phyloP scores from a whole-genome alignment of 2,113 vertebrate genomes.

The Oophaga pumilio region DNA sequence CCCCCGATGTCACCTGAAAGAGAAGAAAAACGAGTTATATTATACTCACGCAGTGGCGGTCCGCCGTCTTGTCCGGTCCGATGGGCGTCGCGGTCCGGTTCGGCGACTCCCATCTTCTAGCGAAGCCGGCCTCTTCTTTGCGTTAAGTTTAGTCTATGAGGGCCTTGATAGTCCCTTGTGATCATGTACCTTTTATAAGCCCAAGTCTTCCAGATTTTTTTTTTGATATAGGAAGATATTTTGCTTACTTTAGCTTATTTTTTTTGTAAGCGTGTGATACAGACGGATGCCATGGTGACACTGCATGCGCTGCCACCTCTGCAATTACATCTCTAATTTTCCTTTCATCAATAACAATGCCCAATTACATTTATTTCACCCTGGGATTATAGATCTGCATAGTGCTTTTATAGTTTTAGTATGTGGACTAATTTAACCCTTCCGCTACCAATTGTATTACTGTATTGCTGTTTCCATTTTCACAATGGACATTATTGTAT shows the following conservation, averaged over 20 bases:
- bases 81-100: no score
- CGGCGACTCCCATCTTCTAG: no score
- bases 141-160: no score
- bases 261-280: slow-evolving; percentile 60
- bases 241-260: slow-evolving; percentile 4
- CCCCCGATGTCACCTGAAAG: no score
- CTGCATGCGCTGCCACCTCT: slow-evolving; percentile 60
- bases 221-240: not conserved
- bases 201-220: not conserved
- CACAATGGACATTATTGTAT: no score
- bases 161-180: not conserved
- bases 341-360: slow-evolving; percentile 51
- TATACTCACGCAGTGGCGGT: no score
- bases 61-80: no score
- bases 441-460: not conserved
- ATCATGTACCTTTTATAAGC: not conserved
- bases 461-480: not conserved
- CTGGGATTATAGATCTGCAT: not conserved
- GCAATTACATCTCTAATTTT: slow-evolving; percentile 52
- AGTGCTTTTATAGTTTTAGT: not conserved
- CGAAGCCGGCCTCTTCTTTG: no score
- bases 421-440: not conserved
- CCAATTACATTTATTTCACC: slow-evolving; percentile 29
- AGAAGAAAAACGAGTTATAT: no score
- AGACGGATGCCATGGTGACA: slow-evolving; percentile 74